A percentile compares a stretch with the other conserved stretches of the same genome.
Evolutionary conservation across 2,113 vertebrate species (phyloP).

Genomic region (Chaetorhynchus papuensis): DNA sequence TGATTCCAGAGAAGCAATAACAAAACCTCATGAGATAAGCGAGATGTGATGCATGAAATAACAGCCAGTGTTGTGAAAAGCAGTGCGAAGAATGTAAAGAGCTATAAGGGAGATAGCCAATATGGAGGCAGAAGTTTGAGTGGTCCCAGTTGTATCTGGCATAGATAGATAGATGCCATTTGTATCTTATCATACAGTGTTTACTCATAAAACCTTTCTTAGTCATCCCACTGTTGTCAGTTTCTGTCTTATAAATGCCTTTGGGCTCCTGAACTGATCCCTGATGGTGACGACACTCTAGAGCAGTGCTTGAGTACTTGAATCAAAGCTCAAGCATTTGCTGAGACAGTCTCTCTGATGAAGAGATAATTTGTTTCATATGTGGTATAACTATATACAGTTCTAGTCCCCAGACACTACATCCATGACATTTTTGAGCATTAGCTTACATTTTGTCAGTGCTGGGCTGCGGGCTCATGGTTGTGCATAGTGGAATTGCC

Average conservation of each 20-base stretch:
- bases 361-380: not conserved
- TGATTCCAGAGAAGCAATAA: not conserved
- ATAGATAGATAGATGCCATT: not conserved
- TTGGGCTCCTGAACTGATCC: not conserved
- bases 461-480: not conserved
- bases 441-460: not conserved
- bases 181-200: not conserved
- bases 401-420: not conserved
- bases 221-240: not conserved
- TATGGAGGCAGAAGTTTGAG: not conserved
- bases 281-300: not conserved
- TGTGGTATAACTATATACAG: not conserved
- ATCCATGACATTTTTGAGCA: not conserved
- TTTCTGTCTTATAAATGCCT: not conserved
- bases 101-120: not conserved
- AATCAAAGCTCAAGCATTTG: not conserved
- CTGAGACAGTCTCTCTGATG: not conserved
- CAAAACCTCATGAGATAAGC: not conserved
- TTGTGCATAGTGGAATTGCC: accelerated
- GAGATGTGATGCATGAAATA: not conserved
- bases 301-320: not conserved
- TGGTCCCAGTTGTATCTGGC: not conserved
- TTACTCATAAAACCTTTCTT: not conserved
- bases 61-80: not conserved
- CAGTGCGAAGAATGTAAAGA: not conserved